Base-by-base conservation (phyloP, 2,888 invertebrate genomes). In the Nomada flava region DNA sequence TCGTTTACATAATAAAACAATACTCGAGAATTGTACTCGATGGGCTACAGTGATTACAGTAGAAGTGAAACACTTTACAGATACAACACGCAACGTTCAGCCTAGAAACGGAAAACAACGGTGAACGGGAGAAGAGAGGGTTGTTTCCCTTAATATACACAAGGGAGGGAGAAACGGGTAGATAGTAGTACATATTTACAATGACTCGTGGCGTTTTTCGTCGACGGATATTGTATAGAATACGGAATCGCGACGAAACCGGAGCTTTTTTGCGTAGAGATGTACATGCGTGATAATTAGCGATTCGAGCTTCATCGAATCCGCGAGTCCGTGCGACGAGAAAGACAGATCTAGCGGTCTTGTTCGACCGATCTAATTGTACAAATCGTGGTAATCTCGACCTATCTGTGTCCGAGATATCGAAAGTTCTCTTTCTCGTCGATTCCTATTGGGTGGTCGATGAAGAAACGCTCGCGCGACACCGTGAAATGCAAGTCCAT, bases 111-210 rank as follows among this genome's bases (percentile, higher is more conserved):
- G 42, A 85, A 84, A 81, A 79, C 62, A 82, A 88, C 52, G 23
- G 50, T 64, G 62, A 84, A 80, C 71, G 82, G 75, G 75, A 80
- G 57, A 75, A 57, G 47, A 64, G 26, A 50, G 13, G 44, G 26
- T 1, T 36, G 36, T 13, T 72, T 13, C 23, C 44, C 36, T 26
- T 70, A 80, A 76, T 79, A 72, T 68, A 50, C 55, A 67, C 79
- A 53, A 67, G 76, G 63, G 42, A 59, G 62, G 13, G 23, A 57
- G 55, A 64, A 47, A 62, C 23, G 64, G 36, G 55, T 18, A 55
- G 20, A n/a, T 2, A 15, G 23, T 57, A 72, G 53, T 67, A 79
- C 23, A 74, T 88, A 87, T 87, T 84, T 87, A 87, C 87, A 87
- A 75, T 75, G 74, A 72, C 42, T 42, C 47, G 2, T 52, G 47